Conservation (phyloP, 2,888 invertebrate species). For the Linyphia triangularis region DNA sequence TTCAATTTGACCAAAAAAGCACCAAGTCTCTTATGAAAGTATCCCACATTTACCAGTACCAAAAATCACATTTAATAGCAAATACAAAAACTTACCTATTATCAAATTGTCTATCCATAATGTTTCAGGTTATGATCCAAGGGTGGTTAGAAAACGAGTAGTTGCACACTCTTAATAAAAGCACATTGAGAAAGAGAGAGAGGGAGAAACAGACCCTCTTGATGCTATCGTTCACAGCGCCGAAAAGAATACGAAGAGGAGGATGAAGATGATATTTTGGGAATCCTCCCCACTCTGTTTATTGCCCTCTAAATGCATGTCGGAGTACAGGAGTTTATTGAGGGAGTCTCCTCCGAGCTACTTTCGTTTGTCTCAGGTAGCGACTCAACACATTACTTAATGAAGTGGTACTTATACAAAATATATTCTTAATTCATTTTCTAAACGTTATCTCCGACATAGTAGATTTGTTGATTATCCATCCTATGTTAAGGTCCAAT, state of each 20-base stretch:
- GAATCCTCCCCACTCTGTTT: slow-evolving; percentile 2
- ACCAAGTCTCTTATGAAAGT: neutral
- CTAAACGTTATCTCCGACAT: too few relatives aligned
- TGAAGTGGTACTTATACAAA: too few relatives aligned
- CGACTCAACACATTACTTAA: too few relatives aligned
- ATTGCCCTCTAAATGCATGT: slow-evolving; percentile 57
- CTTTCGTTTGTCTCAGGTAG: neutral
- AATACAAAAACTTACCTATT: slow-evolving; percentile 15
- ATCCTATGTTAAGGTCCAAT: too few relatives aligned
- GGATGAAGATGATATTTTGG: slow-evolving; percentile 63
- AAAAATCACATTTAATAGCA: neutral
- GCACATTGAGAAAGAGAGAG: slow-evolving; percentile 12
- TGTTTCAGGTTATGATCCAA: neutral
- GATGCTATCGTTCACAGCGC: neutral
- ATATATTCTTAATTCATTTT: too few relatives aligned
- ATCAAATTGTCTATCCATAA: slow-evolving; percentile 72
- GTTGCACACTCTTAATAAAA: neutral
- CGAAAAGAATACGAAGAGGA: slow-evolving; percentile 38
- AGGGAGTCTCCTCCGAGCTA: too few relatives aligned
- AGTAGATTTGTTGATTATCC: too few relatives aligned
- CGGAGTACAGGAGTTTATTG: too few relatives aligned
- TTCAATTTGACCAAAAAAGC: too few relatives aligned
- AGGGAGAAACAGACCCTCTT: slow-evolving; percentile 24
- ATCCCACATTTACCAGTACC: neutral
- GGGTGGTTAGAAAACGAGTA: neutral